Evolutionary conservation across 2,113 vertebrate genomes (phyloP).

Genomic region (Barbus barbus): DNA sequence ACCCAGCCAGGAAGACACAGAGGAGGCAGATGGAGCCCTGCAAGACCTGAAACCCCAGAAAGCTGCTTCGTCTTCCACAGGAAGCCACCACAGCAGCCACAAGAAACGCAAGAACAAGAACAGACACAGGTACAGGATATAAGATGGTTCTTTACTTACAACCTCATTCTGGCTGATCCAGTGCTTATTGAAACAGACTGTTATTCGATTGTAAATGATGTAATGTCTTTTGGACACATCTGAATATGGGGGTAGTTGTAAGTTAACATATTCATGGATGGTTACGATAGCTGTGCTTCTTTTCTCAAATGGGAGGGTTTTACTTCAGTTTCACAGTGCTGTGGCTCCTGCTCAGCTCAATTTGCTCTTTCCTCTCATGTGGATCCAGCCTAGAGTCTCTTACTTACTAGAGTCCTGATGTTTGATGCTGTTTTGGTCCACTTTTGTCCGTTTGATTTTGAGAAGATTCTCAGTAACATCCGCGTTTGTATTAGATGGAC

Average conservation of each 20-base stretch:
- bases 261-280: neutral
- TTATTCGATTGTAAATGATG: neutral
- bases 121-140: slow-evolving; percentile 87
- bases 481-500: neutral
- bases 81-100: slow-evolving; percentile 95
- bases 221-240: neutral
- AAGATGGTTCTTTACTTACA: neutral
- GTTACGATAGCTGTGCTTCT: neutral
- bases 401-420: neutral
- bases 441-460: neutral
- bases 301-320: neutral
- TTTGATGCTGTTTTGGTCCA: neutral
- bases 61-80: slow-evolving; percentile 90
- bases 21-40: slow-evolving; percentile 90
- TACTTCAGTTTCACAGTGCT: neutral
- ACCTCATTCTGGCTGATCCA: neutral
- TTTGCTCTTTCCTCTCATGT: neutral
- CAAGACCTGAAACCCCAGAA: slow-evolving; percentile 97
- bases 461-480: neutral
- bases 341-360: neutral
- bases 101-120: slow-evolving; percentile 99
- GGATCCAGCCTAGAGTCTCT: neutral
- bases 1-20: slow-evolving; percentile 91
- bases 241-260: neutral
- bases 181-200: neutral